A percentile compares a stretch with the other conserved stretches of the same genome.
phyloP scores from a whole-genome alignment of 2,113 vertebrate species.

The Merops nubicus region DNA sequence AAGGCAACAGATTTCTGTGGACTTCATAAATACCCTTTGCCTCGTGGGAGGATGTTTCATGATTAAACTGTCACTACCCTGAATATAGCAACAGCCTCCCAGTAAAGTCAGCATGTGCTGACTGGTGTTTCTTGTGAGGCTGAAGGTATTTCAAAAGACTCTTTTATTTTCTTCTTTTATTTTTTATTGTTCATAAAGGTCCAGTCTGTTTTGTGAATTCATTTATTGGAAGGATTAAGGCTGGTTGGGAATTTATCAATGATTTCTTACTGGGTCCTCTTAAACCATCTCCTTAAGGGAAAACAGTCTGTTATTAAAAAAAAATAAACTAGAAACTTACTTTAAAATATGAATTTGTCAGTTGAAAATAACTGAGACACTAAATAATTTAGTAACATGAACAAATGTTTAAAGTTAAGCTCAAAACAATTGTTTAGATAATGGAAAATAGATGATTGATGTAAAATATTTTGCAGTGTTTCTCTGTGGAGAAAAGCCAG shows the following conservation, averaged over 20 bases:
- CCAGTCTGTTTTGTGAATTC: neutral
- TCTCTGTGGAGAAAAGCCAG: neutral
- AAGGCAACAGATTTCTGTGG: neutral
- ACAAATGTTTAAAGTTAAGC: neutral
- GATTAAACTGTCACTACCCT: neutral
- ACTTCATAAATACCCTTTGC: neutral
- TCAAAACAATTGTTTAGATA: neutral
- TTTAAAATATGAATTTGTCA: neutral
- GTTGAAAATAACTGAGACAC: neutral
- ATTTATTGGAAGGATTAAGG: neutral
- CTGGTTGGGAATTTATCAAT: neutral
- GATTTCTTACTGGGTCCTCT: neutral
- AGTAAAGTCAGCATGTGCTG: neutral
- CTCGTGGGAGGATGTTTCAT: neutral
- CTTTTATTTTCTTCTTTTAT: neutral
- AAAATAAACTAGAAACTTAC: neutral
- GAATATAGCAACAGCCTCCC: rapidly evolving
- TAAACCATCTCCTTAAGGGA: neutral
- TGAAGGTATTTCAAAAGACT: neutral
- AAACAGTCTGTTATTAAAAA: neutral
- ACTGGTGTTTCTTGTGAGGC: neutral
- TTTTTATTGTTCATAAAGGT: neutral
- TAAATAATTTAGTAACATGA: neutral
- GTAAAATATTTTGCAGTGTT: neutral
- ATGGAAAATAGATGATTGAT: neutral